Evolutionary conservation across 1,140 invertebrate species (phyloP).

Genomic region (Parapsyche elsis): DNA sequence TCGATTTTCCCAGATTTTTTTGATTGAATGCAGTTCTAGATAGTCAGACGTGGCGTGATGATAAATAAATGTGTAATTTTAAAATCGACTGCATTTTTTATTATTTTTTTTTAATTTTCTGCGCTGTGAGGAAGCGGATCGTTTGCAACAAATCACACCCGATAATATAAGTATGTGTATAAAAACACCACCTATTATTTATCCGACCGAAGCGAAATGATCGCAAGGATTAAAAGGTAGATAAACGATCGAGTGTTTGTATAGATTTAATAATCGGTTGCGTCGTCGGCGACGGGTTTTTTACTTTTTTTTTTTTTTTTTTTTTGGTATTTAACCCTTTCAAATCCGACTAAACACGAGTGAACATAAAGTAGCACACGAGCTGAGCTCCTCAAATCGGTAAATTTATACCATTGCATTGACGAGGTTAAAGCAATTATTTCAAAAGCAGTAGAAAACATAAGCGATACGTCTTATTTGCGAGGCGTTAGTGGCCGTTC

Average conservation of each 20-base stretch:
- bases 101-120: neutral
- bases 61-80: neutral
- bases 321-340: neutral
- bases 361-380: neutral
- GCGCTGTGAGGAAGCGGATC: neutral
- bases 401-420: neutral
- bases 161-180: too few relatives aligned
- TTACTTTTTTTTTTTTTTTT: too few relatives aligned
- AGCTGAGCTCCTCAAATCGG: neutral
- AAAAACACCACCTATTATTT: neutral
- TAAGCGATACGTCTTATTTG: neutral
- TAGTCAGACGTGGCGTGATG: neutral
- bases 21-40: too few relatives aligned
- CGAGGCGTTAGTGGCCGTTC: neutral
- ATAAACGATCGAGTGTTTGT: conserved; percentile 4
- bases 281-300: neutral
- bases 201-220: neutral
- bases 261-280: neutral
- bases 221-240: neutral
- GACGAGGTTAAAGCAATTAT: neutral
- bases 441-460: neutral
- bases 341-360: neutral
- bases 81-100: neutral
- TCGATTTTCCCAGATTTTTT: too few relatives aligned
- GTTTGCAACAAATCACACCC: conserved; percentile 1